A percentile compares a stretch with the other conserved stretches of the same genome.
phyloP scores from a whole-genome alignment of 1,140 invertebrate genomes.

The Drosophila nikananu region DNA sequence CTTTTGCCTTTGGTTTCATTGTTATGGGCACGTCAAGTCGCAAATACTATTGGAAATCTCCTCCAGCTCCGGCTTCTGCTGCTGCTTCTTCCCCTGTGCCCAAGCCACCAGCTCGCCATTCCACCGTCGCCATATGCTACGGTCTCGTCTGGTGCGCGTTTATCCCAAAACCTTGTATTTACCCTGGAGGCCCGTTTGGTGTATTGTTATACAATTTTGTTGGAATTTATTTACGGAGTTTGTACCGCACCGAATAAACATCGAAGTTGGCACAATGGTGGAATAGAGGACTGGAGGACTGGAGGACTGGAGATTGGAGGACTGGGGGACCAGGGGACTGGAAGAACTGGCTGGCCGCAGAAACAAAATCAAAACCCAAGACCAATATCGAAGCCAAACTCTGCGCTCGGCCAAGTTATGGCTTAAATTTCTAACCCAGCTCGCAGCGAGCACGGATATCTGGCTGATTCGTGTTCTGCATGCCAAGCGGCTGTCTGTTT shows the following conservation, averaged over 20 bases:
- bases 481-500: slow-evolving; percentile 54
- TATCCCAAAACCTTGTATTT: slow-evolving; percentile 56
- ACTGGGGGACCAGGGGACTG: background rate
- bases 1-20: slow-evolving; percentile 37
- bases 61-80: background rate
- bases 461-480: slow-evolving; percentile 68
- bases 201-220: slow-evolving; percentile 83
- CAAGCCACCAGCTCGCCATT: background rate
- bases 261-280: slow-evolving; percentile 71
- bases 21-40: slow-evolving; percentile 60
- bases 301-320: background rate
- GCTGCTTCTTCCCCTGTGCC: background rate
- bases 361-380: slow-evolving; percentile 64
- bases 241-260: slow-evolving; percentile 80
- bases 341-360: slow-evolving; percentile 16
- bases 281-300: background rate
- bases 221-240: slow-evolving; percentile 84
- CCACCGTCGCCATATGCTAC: slow-evolving; percentile 21
- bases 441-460: slow-evolving; percentile 57
- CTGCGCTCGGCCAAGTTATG: slow-evolving; percentile 69
- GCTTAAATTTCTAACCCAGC: slow-evolving; percentile 79
- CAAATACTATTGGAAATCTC: slow-evolving; percentile 50
- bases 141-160: slow-evolving; percentile 41
- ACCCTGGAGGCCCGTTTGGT: slow-evolving; percentile 77
- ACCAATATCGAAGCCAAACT: slow-evolving; percentile 73